Base-by-base conservation (phyloP, 1,140 invertebrate genomes). In the Pollicipes pollicipes region DNA sequence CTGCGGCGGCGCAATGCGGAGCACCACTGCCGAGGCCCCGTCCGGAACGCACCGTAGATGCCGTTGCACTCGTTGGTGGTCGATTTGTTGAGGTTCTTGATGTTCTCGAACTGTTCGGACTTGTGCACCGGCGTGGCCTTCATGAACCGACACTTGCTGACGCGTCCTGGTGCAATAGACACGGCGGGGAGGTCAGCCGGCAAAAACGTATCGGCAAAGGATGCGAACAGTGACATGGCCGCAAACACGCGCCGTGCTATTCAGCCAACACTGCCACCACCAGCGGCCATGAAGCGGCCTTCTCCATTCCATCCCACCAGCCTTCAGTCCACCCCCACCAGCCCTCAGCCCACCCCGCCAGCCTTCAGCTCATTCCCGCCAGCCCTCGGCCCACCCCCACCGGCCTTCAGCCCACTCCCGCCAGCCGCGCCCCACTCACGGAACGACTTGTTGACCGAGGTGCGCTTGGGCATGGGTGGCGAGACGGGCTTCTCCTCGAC, bases 51-150 rank as follows among this genome's bases (percentile, higher is more conserved):
- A 90, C 88, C 88, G 78, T 91, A 89, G 78, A 97, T 94, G 66
- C 92, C 89, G 81, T 97, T 91, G 79, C 92, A 94, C 80, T 97
- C 93, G 31, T 92, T 91, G 6, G 93, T 90, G 76, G 96, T 88
- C 77, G 93, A 93, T 66, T 90, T 85, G 79, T 90, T 93, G 13
- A 97, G 82, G 77, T 94, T 94, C 68, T 90, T 85, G 69, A 97
- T 85, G 78, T 97, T 97, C 77, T 95, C 93, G 74, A 97, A 90
- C 76, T 95, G 91, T 0, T 87, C 88, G 27, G 89, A 92, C 80
- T 94, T 93, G 79, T 95, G 92, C 13, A 88, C 86, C 1, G 91
- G 85, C 10, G 89, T 92, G 35, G 92, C 93, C 78, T 95, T 95
- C 72, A 97, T 80, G 77, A 96, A 93, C 21, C 93, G 85, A 78